Evolutionary conservation across 1,140 invertebrate species (phyloP).

Genomic region (Platorchestia sp.): DNA sequence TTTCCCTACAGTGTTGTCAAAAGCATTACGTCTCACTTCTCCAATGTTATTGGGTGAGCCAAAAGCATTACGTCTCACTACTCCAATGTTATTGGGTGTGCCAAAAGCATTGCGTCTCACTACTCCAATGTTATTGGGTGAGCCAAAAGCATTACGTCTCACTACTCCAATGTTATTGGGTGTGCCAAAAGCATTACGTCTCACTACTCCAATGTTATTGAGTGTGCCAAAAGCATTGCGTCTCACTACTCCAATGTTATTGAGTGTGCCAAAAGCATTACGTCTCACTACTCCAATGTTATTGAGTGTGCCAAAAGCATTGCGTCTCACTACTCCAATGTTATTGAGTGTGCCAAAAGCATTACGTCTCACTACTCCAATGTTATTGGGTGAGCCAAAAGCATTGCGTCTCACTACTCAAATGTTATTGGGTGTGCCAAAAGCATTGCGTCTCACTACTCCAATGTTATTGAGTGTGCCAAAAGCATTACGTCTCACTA

Average conservation of each 20-base stretch:
- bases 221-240: no score
- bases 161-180: background rate
- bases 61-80: background rate
- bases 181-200: no score
- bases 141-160: no score
- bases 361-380: no score
- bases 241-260: background rate
- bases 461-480: no score
- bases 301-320: no score
- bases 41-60: background rate
- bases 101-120: no score
- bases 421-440: background rate
- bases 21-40: background rate
- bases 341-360: background rate
- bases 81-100: no score
- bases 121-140: no score
- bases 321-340: background rate
- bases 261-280: no score
- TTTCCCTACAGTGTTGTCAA: no score
- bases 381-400: no score
- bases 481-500: background rate
- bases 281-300: background rate
- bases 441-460: background rate
- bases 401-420: background rate
- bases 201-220: background rate